A percentile compares a stretch with the other conserved stretches of the same genome.
Evolutionary conservation across 2,797 vertebrate genomes (phyloP).

Genomic region (Enteromius thamalakanensis): DNA sequence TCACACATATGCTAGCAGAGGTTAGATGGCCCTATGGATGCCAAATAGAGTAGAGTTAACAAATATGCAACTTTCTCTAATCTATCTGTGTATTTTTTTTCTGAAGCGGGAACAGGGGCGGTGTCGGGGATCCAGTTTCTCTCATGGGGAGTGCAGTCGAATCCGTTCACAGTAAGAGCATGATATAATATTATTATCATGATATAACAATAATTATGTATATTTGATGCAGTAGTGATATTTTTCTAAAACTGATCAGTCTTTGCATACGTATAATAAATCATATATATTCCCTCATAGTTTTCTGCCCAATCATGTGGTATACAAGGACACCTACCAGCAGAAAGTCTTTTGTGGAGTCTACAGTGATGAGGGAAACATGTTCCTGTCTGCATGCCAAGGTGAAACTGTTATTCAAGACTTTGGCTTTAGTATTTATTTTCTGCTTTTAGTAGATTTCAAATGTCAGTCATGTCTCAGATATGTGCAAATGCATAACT

Average conservation of each 20-base stretch:
- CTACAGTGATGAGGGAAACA: constrained; percentile 86
- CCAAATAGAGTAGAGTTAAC: not conserved
- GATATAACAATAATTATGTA: not conserved
- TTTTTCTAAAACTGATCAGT: not conserved
- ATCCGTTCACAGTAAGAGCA: constrained; percentile 87
- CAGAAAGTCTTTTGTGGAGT: constrained; percentile 95
- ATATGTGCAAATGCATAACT: not conserved
- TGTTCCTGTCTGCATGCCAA: constrained; percentile 93
- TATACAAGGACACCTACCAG: constrained; percentile 85
- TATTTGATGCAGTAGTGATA: not conserved
- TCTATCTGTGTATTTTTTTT: constrained; percentile 30
- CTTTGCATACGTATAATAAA: constrained; percentile 33
- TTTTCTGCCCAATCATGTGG: constrained; percentile 89
- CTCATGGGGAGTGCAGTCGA: constrained; percentile 88
- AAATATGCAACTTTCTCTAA: not conserved
- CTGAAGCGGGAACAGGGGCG: constrained; percentile 86
- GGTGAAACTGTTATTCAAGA: constrained; percentile 69
- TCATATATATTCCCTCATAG: constrained; percentile 68
- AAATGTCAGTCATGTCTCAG: not conserved
- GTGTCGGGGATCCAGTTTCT: constrained; percentile 87
- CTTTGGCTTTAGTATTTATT: not conserved
- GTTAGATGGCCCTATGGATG: constrained; percentile 61
- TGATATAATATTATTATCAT: too few relatives aligned
- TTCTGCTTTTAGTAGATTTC: not conserved
- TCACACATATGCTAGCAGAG: constrained; percentile 84